Base-by-base conservation (phyloP, 2,888 invertebrate species). In the Patella ulyssiponensis region DNA sequence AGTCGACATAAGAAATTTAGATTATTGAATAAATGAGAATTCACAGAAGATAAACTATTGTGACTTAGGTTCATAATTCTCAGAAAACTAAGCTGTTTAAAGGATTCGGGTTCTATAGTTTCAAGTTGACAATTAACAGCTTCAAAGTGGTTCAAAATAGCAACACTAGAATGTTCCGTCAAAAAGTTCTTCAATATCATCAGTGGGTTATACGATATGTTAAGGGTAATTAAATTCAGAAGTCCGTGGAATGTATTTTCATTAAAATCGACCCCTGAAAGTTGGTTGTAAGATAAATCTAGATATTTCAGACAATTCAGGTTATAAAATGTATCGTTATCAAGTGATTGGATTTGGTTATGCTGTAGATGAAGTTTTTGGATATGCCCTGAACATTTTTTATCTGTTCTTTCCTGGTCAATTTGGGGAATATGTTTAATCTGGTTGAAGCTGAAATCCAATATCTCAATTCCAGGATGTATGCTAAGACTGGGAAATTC, bases 131-230 rank as follows among this genome's bases (percentile, higher is more conserved):
- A 76, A 69, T 72, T 23, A 11, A 73, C 72, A 23, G 64, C 15
- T 72, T 76, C 76, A 4, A 76, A 51, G 23, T 44, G n/a, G 20
- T 20, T 23, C 64, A 76, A 27, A 17, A 58, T 9, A 51, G 23
- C 20, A 7, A 76, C 69, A 23, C 73, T 73, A 33, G 53, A 69
- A 52, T 72, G 73, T 20, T 20, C 15, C 12, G 73, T 51, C 1
- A 53, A 44, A 20, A 51, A 33, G 71, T 80, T 72, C n/a, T 52
- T 73, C 12, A 78, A 20, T 3, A 23, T 56, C 3, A 15, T 71
- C 15, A 80, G 69, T 17, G 80, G 80, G 74, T 80, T 80, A 3
- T 76, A 72, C 27, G 69, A 72, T n/a, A 80, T 58, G 56, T 75
- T 64, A 11, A 80, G 58, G 23, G 53, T 20, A 12, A 33, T 20